Conservation (phyloP, 2,888 invertebrate species). For the Maniola hyperantus region DNA sequence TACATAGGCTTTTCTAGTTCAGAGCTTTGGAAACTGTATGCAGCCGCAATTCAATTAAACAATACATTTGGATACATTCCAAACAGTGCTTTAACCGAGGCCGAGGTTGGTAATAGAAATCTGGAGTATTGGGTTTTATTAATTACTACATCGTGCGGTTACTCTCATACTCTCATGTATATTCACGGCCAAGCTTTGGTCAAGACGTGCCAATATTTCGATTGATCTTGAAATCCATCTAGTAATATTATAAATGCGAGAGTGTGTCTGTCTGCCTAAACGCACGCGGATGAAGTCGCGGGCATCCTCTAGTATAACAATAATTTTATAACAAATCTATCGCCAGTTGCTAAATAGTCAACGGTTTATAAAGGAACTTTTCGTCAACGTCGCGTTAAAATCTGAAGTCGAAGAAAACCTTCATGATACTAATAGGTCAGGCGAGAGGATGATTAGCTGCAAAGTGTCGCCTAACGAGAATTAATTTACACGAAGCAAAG, state of each 20-base stretch:
- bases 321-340: no score
- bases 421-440: constrained; percentile 27
- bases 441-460: constrained; percentile 33
- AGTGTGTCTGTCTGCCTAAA: no score
- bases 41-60: constrained; percentile 18
- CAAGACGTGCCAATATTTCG: no score
- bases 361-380: neutral
- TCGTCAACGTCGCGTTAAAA: constrained; percentile 10
- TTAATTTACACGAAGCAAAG: constrained; percentile 7
- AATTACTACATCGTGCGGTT: neutral
- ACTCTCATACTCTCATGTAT: neutral
- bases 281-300: no score
- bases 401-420: neutral
- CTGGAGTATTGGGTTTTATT: constrained; percentile 9
- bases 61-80: constrained; percentile 22
- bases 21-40: constrained; percentile 11
- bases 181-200: no score
- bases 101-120: constrained; percentile 14
- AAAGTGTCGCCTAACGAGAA: constrained; percentile 15
- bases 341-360: no score
- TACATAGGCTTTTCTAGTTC: constrained; percentile 15
- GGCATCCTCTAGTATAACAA: no score
- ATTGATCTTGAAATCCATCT: no score
- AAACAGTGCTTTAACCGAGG: constrained; percentile 11
- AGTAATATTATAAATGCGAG: no score